Percentiles rank a stretch among this genome's conserved stretches.
These are phyloP conservation scores for Gobiocypris rarus DNA, from an alignment of 2,113 vertebrate species.

Conservation along the genomic window DNA sequence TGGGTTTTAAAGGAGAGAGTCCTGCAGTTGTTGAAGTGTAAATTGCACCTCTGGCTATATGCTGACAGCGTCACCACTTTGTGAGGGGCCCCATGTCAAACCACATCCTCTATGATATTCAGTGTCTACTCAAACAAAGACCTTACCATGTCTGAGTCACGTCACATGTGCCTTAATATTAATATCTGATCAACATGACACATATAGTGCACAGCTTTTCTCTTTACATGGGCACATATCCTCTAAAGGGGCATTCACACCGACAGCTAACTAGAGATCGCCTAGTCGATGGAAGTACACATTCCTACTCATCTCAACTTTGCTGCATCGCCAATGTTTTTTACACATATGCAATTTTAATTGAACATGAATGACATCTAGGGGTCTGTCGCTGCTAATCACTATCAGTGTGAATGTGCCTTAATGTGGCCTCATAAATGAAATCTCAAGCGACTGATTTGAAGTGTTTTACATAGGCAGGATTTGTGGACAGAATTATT, in stretches of 20 bases:
- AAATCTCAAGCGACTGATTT: neutral
- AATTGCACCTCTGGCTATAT: constrained; percentile 30
- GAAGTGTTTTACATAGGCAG: neutral
- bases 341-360: neutral
- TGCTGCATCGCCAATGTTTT: neutral
- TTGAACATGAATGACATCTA: neutral
- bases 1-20: constrained; percentile 2
- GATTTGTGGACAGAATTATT: neutral
- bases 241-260: neutral
- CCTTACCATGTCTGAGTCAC: constrained; percentile 4
- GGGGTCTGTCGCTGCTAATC: neutral
- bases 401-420: neutral
- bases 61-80: constrained; percentile 50
- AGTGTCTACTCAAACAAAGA: constrained; percentile 49
- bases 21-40: constrained; percentile 44
- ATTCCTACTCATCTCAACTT: neutral
- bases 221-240: neutral
- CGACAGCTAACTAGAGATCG: neutral
- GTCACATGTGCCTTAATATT: neutral
- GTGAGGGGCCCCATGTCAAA: constrained; percentile 39
- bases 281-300: neutral
- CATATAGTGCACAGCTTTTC: neutral
- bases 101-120: constrained; percentile 47
- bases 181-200: neutral
- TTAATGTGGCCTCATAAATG: neutral